Percentiles rank a stretch among this genome's conserved stretches.
Evolutionary conservation across 2,888 invertebrate genomes (phyloP).

Genomic region (Nysson spinosus): DNA sequence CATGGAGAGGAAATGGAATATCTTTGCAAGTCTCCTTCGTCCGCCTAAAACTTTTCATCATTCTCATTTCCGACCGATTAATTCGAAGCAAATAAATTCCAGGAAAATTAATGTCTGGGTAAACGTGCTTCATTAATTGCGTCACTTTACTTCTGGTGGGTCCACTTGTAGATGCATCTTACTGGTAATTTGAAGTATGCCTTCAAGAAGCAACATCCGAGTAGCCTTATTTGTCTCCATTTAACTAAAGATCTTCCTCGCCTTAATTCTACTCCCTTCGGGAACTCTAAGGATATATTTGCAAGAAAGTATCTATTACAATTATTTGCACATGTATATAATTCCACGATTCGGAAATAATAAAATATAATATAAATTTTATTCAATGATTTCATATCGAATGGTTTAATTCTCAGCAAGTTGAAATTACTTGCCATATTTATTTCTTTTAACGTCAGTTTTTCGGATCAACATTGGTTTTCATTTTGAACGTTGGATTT

Average conservation of each 20-base stretch:
- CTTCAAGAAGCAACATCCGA: neutral
- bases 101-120: constrained; percentile 5
- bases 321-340: too few relatives aligned
- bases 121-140: constrained; percentile 32
- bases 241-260: constrained; percentile 27
- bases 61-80: constrained; percentile 14
- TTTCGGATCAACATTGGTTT: too few relatives aligned
- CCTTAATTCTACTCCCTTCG: constrained; percentile 37
- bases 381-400: too few relatives aligned
- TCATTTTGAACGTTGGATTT: too few relatives aligned
- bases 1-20: neutral
- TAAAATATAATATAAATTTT: too few relatives aligned
- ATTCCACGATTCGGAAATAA: too few relatives aligned
- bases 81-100: constrained; percentile 24
- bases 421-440: too few relatives aligned
- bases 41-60: neutral
- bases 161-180: constrained; percentile 20
- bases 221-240: constrained; percentile 30
- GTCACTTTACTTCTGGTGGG: constrained; percentile 12
- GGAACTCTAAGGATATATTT: neutral
- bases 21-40: neutral
- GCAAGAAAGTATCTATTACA: too few relatives aligned
- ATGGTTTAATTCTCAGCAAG: too few relatives aligned
- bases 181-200: constrained; percentile 12
- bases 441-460: too few relatives aligned